Evolutionary conservation across 2,888 invertebrate genomes (phyloP).

Genomic region (Peribatodes rhomboidaria): DNA sequence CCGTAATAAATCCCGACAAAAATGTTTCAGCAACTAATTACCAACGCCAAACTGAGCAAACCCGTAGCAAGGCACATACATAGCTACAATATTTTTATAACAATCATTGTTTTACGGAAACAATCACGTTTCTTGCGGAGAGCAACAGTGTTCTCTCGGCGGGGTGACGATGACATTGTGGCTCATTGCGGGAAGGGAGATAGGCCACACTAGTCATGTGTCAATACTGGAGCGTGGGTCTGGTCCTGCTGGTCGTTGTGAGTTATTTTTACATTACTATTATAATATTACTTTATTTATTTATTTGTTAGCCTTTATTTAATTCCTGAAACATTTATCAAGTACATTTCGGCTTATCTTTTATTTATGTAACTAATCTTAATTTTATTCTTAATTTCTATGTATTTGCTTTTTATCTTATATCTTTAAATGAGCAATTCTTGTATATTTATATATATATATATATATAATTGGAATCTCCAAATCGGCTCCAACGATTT

Average conservation of each 20-base stretch:
- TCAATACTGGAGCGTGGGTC: constrained; percentile 36
- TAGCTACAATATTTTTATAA: constrained; percentile 49
- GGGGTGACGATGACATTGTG: constrained; percentile 47
- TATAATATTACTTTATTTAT: neutral
- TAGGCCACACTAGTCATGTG: constrained; percentile 55
- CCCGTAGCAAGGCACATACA: constrained; percentile 1
- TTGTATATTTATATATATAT: too few species aligned
- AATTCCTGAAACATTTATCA: too few species aligned
- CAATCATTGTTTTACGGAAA: constrained; percentile 55
- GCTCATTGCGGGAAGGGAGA: constrained; percentile 46
- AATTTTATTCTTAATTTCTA: too few species aligned
- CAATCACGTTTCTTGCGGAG: constrained; percentile 45
- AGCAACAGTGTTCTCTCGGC: constrained; percentile 45
- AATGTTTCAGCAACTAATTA: too few species aligned
- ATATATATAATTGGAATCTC: too few species aligned
- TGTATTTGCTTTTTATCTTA: too few species aligned
- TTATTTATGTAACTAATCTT: too few species aligned
- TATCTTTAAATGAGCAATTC: too few species aligned
- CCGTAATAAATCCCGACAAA: too few species aligned
- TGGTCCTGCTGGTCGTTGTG: constrained; percentile 46
- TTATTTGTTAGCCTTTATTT: neutral
- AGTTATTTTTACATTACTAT: constrained; percentile 40
- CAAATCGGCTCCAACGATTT: too few species aligned
- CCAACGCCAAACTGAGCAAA: constrained; percentile 5
- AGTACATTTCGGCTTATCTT: too few species aligned